Conservation (phyloP, 2,797 vertebrate species). For the Acipenser transmontanus region DNA sequence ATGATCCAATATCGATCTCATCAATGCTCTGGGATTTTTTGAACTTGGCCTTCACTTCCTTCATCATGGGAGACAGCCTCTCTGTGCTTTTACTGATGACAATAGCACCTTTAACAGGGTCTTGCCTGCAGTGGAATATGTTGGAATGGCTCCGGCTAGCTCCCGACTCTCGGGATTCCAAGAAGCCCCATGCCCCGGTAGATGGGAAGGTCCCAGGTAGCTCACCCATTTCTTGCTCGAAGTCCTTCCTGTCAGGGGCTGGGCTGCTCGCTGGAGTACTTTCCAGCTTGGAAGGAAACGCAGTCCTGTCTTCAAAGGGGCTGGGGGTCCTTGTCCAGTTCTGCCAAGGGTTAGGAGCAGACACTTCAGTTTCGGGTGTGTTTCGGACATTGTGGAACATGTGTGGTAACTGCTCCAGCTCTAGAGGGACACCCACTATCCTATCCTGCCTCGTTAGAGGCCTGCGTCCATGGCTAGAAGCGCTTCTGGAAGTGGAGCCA, state of each 20-base stretch:
- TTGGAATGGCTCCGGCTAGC: slow-evolving; percentile 66
- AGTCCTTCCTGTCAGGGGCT: slow-evolving; percentile 87
- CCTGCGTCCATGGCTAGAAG: slow-evolving; percentile 78
- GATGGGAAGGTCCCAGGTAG: slow-evolving; percentile 67
- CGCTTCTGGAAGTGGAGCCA: slow-evolving; percentile 83
- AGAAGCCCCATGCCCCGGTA: slow-evolving; percentile 74
- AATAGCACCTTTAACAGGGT: slow-evolving; percentile 83
- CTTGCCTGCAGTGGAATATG: slow-evolving; percentile 79
- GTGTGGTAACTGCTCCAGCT: slow-evolving; percentile 84
- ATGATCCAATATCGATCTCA: slow-evolving; percentile 93
- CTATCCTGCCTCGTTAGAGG: slow-evolving; percentile 92
- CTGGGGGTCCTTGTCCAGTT: slow-evolving; percentile 98
- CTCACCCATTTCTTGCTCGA: slow-evolving; percentile 67
- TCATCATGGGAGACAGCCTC: slow-evolving; percentile 92
- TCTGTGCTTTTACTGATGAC: slow-evolving; percentile 95
- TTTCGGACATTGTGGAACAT: slow-evolving; percentile 66
- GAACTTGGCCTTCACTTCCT: slow-evolving; percentile 89
- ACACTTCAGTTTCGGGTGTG: slow-evolving; percentile 79
- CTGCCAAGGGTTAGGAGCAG: slow-evolving; percentile 91
- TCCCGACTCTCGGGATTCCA: slow-evolving; percentile 73
- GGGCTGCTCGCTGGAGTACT: slow-evolving; percentile 87
- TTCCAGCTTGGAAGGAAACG: slow-evolving; percentile 96
- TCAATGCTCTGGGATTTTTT: slow-evolving; percentile 98
- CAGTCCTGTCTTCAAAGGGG: slow-evolving; percentile 95
- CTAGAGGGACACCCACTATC: slow-evolving; percentile 93